These are phyloP conservation scores for Ariopsis seemanni DNA, from an alignment of 2,113 vertebrate species.

Conservation along the genomic window DNA sequence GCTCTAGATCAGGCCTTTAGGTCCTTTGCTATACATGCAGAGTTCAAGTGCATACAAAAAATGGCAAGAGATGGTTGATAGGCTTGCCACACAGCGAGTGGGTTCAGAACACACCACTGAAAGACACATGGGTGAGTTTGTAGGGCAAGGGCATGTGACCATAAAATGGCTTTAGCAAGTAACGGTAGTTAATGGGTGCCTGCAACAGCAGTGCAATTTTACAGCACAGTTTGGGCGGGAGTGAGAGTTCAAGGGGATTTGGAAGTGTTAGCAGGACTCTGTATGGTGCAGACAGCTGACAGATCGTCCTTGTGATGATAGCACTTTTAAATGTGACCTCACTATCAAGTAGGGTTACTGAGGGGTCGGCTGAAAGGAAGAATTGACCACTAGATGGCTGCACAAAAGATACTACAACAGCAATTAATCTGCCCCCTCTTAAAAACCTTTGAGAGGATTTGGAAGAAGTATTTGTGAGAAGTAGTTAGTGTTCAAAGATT, in stretches of 20 bases:
- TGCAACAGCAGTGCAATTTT: slow-evolving; percentile 51
- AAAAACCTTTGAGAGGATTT: neutral
- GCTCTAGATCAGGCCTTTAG: slow-evolving; percentile 65
- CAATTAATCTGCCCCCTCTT: neutral
- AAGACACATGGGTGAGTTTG: slow-evolving; percentile 64
- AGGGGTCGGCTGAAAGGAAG: neutral
- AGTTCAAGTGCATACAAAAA: slow-evolving; percentile 68
- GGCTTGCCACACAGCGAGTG: slow-evolving; percentile 41
- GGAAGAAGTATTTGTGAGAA: neutral
- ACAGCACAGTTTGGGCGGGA: neutral
- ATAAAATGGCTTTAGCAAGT: slow-evolving; percentile 73
- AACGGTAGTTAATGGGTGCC: slow-evolving; percentile 74
- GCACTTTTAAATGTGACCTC: no score
- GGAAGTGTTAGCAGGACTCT: neutral
- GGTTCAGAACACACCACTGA: slow-evolving; percentile 53
- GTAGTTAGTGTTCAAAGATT: neutral
- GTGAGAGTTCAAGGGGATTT: neutral
- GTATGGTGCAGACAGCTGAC: neutral
- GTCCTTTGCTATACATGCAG: slow-evolving; percentile 65
- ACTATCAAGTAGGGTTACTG: no score
- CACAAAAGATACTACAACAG: neutral
- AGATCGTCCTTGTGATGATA: neutral
- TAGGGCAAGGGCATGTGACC: slow-evolving; percentile 66
- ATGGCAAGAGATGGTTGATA: neutral
- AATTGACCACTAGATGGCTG: neutral